Percentiles rank a stretch among this genome's conserved stretches.
phyloP scores from a whole-genome alignment of 2,888 invertebrate genomes.

The Tryphoninae sp. region DNA sequence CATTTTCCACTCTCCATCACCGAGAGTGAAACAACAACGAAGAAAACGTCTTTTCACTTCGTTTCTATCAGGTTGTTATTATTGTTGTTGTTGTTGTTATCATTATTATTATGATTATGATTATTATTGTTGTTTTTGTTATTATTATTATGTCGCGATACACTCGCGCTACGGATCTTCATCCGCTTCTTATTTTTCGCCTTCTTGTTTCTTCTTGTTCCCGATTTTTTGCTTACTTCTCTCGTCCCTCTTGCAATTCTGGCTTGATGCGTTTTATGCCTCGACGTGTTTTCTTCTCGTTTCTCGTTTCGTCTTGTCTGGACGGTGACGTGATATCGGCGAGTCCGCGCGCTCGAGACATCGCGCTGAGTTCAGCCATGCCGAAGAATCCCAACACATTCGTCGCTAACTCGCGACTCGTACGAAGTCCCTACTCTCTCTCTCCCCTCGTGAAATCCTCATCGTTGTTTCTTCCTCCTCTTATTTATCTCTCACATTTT shows the following conservation, averaged over 20 bases:
- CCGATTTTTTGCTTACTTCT: not conserved
- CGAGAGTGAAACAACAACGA: slow-evolving; percentile 3
- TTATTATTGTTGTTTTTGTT: not conserved
- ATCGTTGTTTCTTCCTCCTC: slow-evolving; percentile 10
- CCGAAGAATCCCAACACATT: slow-evolving; percentile 52
- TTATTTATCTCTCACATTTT: slow-evolving; percentile 9
- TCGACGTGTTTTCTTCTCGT: slow-evolving; percentile 27
- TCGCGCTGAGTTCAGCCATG: slow-evolving; percentile 36
- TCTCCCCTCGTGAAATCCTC: not conserved
- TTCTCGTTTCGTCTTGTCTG: slow-evolving; percentile 50
- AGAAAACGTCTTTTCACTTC: slow-evolving; percentile 14
- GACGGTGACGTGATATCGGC: slow-evolving; percentile 49
- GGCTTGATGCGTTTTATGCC: slow-evolving; percentile 48
- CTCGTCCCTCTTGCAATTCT: slow-evolving; percentile 41
- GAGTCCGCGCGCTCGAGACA: slow-evolving; percentile 44
- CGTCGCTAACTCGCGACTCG: slow-evolving; percentile 47
- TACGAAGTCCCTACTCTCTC: not conserved
- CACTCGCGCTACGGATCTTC: slow-evolving; percentile 41
- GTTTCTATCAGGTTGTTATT: slow-evolving; percentile 26
- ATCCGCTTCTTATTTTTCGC: slow-evolving; percentile 23
- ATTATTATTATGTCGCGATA: slow-evolving; percentile 51
- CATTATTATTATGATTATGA: slow-evolving; percentile 8
- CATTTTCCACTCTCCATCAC: slow-evolving; percentile 59
- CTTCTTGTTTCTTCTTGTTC: slow-evolving; percentile 8
- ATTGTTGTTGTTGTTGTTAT: too few relatives aligned